These are phyloP conservation scores for Drosophila niveifrons DNA, from an alignment of 2,888 invertebrate genomes.

Conservation along the genomic window DNA sequence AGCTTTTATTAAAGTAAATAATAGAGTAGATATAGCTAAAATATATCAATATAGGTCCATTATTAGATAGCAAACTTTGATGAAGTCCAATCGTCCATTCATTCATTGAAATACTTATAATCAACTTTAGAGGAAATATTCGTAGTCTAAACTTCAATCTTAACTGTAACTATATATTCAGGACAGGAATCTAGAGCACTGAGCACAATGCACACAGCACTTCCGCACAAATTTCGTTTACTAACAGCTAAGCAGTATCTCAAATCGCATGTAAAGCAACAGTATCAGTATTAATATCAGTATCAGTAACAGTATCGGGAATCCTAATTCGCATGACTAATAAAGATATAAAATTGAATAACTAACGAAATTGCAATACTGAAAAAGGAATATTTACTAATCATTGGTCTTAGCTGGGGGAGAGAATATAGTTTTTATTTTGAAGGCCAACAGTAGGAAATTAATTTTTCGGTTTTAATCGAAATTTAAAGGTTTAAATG, in stretches of 20 bases:
- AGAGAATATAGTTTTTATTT: neutral
- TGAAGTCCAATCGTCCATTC: neutral
- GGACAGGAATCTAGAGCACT: conserved; percentile 40
- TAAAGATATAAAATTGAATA: neutral
- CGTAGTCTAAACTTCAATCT: neutral
- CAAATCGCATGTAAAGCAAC: conserved; percentile 36
- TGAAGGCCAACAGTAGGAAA: neutral
- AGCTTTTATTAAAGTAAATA: neutral
- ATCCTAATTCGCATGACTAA: conserved; percentile 1
- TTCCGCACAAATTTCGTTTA: conserved; percentile 31
- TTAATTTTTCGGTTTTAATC: neutral
- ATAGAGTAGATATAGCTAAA: neutral
- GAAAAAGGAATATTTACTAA: neutral
- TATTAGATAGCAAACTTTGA: neutral
- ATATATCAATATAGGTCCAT: neutral
- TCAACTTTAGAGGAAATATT: neutral
- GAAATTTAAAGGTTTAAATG: neutral
- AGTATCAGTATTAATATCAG: neutral
- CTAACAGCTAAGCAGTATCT: neutral
- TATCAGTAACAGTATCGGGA: neutral
- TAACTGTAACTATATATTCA: conserved; percentile 1
- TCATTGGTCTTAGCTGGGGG: neutral
- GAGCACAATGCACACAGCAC: conserved; percentile 57
- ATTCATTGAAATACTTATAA: neutral
- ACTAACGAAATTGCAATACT: neutral